A percentile compares a stretch with the other conserved stretches of the same genome.
These are phyloP conservation scores for Neodontobutis hainanensis DNA, from an alignment of 2,113 vertebrate species.

Conservation along the genomic window DNA sequence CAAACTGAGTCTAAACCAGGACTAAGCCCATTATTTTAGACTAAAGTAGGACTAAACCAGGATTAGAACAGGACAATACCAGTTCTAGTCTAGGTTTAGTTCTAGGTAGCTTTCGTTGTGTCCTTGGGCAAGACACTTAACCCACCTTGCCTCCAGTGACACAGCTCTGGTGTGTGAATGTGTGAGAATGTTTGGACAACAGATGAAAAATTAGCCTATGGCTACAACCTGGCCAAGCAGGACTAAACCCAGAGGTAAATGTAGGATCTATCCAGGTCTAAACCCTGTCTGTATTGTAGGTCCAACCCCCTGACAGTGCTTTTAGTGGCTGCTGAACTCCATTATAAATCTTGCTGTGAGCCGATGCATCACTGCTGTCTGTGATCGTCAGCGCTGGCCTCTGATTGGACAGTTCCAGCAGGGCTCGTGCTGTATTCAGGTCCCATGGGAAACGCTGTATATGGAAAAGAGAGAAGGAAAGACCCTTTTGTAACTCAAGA, in stretches of 20 bases:
- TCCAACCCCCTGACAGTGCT: background rate
- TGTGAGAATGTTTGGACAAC: too few species aligned
- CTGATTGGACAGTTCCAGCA: slow-evolving; percentile 10
- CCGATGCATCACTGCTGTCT: slow-evolving; percentile 45
- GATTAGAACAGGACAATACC: too few species aligned
- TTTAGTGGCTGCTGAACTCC: background rate
- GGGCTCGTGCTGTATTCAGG: slow-evolving; percentile 21
- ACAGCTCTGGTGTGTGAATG: too few species aligned
- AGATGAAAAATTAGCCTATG: too few species aligned
- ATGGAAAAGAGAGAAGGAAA: background rate
- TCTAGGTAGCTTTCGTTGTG: too few species aligned
- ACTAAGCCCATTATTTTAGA: too few species aligned
- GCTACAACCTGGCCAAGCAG: background rate
- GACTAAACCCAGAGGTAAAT: background rate
- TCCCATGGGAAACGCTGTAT: slow-evolving; percentile 9
- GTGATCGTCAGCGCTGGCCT: slow-evolving; percentile 17
- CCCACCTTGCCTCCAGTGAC: too few species aligned
- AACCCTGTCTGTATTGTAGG: background rate
- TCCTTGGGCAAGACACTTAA: too few species aligned
- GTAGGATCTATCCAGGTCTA: background rate
- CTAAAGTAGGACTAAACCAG: too few species aligned
- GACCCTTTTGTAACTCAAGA: too few species aligned
- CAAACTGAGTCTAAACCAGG: too few species aligned
- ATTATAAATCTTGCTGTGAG: slow-evolving; percentile 26
- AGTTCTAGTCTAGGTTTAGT: too few species aligned